These are phyloP conservation scores for Hypolimnas misippus DNA, from an alignment of 2,888 invertebrate species.

Conservation along the genomic window DNA sequence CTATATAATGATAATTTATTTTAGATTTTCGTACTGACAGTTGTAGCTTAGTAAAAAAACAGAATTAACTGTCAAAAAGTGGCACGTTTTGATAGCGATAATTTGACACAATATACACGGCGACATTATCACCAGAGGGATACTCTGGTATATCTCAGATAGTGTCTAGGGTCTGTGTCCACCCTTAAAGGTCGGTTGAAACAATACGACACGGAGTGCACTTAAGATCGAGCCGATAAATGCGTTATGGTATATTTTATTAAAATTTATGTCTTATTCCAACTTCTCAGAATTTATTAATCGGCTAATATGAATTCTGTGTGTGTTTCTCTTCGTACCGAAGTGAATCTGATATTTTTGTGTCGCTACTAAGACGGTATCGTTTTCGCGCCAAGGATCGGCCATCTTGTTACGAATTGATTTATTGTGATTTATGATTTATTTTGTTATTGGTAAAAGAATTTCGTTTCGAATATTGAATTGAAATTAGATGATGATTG, in stretches of 20 bases:
- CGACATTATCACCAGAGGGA: too few relatives aligned
- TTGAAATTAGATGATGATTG: too few relatives aligned
- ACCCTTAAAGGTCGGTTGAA: constrained; percentile 50
- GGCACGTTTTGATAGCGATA: too few relatives aligned
- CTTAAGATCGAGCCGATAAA: constrained; percentile 73
- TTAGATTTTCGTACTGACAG: too few relatives aligned
- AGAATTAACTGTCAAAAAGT: too few relatives aligned
- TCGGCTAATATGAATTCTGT: constrained; percentile 81
- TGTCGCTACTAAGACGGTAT: constrained; percentile 37
- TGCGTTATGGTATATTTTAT: constrained; percentile 74
- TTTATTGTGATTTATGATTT: constrained; percentile 23
- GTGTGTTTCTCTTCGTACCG: constrained; percentile 60
- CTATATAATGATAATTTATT: too few relatives aligned
- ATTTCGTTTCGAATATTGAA: not conserved
- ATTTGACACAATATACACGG: too few relatives aligned
- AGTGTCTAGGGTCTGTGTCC: constrained; percentile 11
- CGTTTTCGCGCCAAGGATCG: constrained; percentile 28
- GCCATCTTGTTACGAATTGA: constrained; percentile 26
- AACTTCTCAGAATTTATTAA: constrained; percentile 80
- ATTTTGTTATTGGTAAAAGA: not conserved
- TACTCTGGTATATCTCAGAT: too few relatives aligned
- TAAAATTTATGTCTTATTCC: constrained; percentile 82
- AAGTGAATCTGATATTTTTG: constrained; percentile 64
- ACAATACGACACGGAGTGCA: constrained; percentile 62
- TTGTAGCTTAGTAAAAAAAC: too few relatives aligned